phyloP scores from a whole-genome alignment of 2,888 invertebrate genomes.

The Corbicula japonica region DNA sequence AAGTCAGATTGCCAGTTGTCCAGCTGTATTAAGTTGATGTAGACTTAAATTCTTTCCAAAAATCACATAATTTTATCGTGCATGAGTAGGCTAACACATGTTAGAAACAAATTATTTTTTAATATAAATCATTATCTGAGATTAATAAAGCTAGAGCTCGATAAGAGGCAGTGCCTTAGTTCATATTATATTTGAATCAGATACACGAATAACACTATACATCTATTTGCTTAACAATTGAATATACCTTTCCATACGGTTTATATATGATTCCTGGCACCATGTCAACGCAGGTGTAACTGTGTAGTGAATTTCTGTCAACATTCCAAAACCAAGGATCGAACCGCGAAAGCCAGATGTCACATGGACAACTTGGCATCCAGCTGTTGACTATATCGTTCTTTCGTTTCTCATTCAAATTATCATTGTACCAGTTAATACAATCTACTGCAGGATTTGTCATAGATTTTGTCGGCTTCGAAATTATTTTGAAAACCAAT shows the following conservation, averaged over 20 bases:
- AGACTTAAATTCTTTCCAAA: too few species aligned
- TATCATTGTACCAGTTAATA: constrained; percentile 32
- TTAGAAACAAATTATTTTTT: too few species aligned
- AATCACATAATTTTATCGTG: too few species aligned
- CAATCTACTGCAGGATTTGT: constrained; percentile 20
- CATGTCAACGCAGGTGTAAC: constrained; percentile 20
- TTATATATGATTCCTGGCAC: constrained; percentile 2
- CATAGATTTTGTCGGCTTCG: not conserved
- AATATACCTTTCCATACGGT: constrained; percentile 48
- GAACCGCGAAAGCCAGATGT: constrained; percentile 23
- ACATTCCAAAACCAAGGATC: constrained; percentile 49
- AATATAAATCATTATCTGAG: too few species aligned
- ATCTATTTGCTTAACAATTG: too few species aligned
- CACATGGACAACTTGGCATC: constrained; percentile 49
- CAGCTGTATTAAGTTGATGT: too few species aligned
- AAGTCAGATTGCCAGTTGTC: too few species aligned
- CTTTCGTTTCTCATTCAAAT: constrained; percentile 8
- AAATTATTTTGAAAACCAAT: constrained; percentile 12
- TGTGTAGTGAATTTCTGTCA: not conserved
- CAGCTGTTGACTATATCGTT: not conserved
- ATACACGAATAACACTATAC: too few species aligned
- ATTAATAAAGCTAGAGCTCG: too few species aligned
- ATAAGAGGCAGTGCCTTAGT: too few species aligned
- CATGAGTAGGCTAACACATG: too few species aligned
- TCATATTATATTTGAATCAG: too few species aligned